phyloP scores from a whole-genome alignment of 2,797 vertebrate species.

The Chloroceryle amazona region DNA sequence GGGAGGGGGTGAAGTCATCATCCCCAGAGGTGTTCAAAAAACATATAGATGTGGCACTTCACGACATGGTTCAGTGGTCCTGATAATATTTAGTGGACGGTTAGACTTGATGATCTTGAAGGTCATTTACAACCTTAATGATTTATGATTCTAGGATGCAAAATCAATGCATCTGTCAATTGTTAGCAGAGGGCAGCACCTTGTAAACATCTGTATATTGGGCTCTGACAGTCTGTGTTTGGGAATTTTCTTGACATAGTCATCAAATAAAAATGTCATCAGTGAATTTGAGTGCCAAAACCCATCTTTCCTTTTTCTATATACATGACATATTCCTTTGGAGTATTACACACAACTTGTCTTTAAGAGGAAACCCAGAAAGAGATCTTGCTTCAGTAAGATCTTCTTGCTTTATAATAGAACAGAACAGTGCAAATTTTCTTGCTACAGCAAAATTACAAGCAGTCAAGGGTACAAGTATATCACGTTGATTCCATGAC shows the following conservation, averaged over 20 bases:
- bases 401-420: neutral
- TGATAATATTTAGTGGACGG: too few species aligned
- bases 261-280: conserved; percentile 47
- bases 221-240: neutral
- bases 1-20: too few species aligned
- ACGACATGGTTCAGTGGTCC: too few species aligned
- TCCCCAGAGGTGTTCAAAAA: too few species aligned
- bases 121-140: too few species aligned
- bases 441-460: too few species aligned
- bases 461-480: too few species aligned
- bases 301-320: neutral
- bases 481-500: too few species aligned
- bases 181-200: neutral
- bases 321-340: neutral
- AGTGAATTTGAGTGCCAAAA: neutral
- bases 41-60: too few species aligned
- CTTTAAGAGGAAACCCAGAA: neutral
- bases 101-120: too few species aligned
- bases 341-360: neutral
- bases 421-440: too few species aligned
- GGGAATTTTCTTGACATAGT: conserved; percentile 50
- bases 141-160: neutral
- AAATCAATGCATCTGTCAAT: conserved; percentile 27
- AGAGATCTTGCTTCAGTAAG: neutral
- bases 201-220: conserved; percentile 19